Evolutionary conservation across 2,113 vertebrate genomes (phyloP), one percentile per base, ranked within the genome.

Genomic region (Merops nubicus): DNA sequence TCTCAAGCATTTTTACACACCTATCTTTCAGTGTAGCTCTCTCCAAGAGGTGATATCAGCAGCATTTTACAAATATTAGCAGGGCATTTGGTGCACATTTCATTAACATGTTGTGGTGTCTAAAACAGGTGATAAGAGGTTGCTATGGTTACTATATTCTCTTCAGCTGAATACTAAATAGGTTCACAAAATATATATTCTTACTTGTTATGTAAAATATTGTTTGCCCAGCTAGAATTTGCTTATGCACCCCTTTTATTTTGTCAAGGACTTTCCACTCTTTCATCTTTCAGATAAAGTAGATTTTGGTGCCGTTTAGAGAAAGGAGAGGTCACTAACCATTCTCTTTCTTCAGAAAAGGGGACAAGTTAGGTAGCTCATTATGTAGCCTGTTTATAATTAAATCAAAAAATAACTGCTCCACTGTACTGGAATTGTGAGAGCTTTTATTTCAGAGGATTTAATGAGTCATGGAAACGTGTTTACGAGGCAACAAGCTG

Each of bases 91-190:
- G 48, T 76, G 57, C 67, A 80, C 73, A 23, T 93, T 91, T 94
- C 45, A 54, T 91, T 95, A 84, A 89, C 84, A 86, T 78, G n/a
- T 95, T 88, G 47, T 82, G 91, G 78, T 4, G 3, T 93, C 95
- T 97, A 82, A 74, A 96, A 95, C 97, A 97, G 94, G 82, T 93
- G 93, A 97, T 83, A 93, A 95, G 43, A 48, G 48, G 97, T 98
- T 98, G 94, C 96, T 93, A 98, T 97, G 94, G 98, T 94, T 95
- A 98, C 94, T 21, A 69, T 80, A 85, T 51, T 92, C 25, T 67
- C 54, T 70, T 95, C 83, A 87, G 51, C 31, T 79, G 88, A 97
- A 86, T 91, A 77, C 57, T 81, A 82, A 94, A 80, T 26, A 90
- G 77, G 56, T 86, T 93, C 85, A 85, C 79, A 93, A 97, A 97